Evolutionary conservation across 2,888 invertebrate genomes (phyloP).

Genomic region (Argynnis bischoffii): DNA sequence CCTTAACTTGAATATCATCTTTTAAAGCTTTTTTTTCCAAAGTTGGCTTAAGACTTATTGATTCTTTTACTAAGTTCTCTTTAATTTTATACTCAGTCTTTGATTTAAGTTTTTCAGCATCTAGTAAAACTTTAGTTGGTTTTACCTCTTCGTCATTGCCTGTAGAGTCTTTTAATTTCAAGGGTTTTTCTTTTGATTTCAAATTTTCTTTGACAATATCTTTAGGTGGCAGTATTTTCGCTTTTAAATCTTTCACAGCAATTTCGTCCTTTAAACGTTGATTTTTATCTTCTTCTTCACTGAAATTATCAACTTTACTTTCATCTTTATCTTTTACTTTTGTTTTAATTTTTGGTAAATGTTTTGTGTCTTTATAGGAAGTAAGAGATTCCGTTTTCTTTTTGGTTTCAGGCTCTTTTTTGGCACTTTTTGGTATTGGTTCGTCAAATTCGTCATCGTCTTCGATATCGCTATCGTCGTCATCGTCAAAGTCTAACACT

Average conservation of each 20-base stretch:
- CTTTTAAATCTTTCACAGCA: constrained; percentile 10
- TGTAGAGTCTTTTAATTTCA: constrained; percentile 32
- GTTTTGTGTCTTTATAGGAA: constrained; percentile 34
- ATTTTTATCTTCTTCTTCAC: constrained; percentile 27
- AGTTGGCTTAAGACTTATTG: constrained; percentile 12
- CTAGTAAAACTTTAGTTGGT: constrained; percentile 36
- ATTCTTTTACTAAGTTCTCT: constrained; percentile 26
- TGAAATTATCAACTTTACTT: constrained; percentile 36
- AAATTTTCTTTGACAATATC: constrained; percentile 10
- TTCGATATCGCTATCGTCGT: constrained; percentile 37
- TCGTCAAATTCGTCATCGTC: constrained; percentile 37
- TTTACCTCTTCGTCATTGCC: constrained; percentile 36
- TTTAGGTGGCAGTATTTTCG: constrained; percentile 19
- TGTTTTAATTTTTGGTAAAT: constrained; percentile 30
- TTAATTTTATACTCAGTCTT: constrained; percentile 35
- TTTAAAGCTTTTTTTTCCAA: constrained; percentile 7
- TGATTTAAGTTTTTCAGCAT: constrained; percentile 29
- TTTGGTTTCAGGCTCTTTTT: constrained; percentile 38
- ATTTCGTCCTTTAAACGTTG: too few relatives aligned
- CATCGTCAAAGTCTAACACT: constrained; percentile 38
- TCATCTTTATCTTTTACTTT: constrained; percentile 12
- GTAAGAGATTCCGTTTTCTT: constrained; percentile 36
- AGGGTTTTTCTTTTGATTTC: constrained; percentile 37
- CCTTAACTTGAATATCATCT: constrained; percentile 24
- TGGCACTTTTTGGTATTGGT: constrained; percentile 22